Conservation (phyloP, 1,140 invertebrate species). For the Apolygus lucorum region DNA sequence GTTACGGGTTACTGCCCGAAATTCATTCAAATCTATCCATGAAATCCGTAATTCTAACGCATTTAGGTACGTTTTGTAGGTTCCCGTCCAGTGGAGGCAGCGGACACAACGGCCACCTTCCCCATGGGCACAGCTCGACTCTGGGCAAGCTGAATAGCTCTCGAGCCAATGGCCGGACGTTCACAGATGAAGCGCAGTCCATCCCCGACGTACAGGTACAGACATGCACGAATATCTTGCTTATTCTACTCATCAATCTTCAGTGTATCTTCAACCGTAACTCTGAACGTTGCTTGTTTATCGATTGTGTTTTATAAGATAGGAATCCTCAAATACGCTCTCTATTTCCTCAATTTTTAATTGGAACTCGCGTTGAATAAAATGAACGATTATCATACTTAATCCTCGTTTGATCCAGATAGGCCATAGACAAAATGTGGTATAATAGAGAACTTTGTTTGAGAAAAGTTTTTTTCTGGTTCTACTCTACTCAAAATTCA, state of each 20-base stretch:
- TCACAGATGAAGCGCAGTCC: conserved; percentile 79
- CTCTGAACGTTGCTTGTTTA: neutral
- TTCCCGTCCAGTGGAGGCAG: conserved; percentile 1
- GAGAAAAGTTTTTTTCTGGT: too few species aligned
- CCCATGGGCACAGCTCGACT: conserved; percentile 3
- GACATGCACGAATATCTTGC: neutral
- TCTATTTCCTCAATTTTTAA: conserved; percentile 28
- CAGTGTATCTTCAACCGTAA: neutral
- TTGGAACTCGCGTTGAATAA: too few species aligned
- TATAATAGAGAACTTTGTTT: too few species aligned
- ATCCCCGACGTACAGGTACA: conserved; percentile 81
- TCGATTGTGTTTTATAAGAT: neutral
- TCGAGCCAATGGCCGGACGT: conserved; percentile 64
- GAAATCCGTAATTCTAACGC: too few species aligned
- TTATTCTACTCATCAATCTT: neutral
- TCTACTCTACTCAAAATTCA: too few species aligned
- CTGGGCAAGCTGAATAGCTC: neutral
- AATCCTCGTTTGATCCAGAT: too few species aligned
- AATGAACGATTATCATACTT: too few species aligned
- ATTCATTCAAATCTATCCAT: too few species aligned
- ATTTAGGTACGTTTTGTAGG: too few species aligned
- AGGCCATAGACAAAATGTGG: too few species aligned
- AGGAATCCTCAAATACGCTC: conserved; percentile 24
- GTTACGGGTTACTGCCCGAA: too few species aligned
- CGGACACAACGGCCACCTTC: conserved; percentile 26